These are phyloP conservation scores for Solen grandis DNA, from an alignment of 1,140 invertebrate genomes.

Conservation along the genomic window DNA sequence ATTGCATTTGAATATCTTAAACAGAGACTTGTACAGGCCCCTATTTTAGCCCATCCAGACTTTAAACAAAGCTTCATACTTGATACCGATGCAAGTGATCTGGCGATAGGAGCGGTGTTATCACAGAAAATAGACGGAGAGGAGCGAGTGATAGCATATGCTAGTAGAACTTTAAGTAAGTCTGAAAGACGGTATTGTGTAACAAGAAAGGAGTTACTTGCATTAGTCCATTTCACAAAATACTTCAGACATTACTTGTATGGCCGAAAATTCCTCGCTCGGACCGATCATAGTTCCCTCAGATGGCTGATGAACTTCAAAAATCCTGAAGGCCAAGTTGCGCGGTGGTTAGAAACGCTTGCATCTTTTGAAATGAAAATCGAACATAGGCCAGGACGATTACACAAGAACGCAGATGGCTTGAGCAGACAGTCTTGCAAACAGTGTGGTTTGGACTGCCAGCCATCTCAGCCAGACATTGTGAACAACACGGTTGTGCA, in stretches of 20 bases:
- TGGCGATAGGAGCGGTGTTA: slow-evolving; percentile 68
- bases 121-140: slow-evolving; percentile 60
- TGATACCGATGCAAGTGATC: slow-evolving; percentile 62
- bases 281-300: slow-evolving; percentile 61
- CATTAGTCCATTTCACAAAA: slow-evolving; percentile 56
- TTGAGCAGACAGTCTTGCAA: background rate
- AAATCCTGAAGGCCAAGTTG: slow-evolving; percentile 12
- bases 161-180: slow-evolving; percentile 48
- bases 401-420: slow-evolving; percentile 16
- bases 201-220: slow-evolving; percentile 61
- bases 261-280: slow-evolving; percentile 55
- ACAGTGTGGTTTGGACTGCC: background rate
- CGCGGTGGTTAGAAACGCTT: slow-evolving; percentile 15
- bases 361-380: background rate
- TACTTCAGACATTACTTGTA: slow-evolving; percentile 60
- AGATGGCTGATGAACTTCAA: slow-evolving; percentile 39
- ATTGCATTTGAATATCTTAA: slow-evolving; percentile 45
- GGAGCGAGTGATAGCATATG: slow-evolving; percentile 61
- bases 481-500: background rate
- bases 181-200: slow-evolving; percentile 81
- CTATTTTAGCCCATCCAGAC: slow-evolving; percentile 1
- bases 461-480: background rate
- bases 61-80: slow-evolving; percentile 55
- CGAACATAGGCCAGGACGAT: slow-evolving; percentile 6
- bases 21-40: slow-evolving; percentile 12